Base-by-base conservation (phyloP, 2,797 vertebrate genomes). In the Scleropages formosus region DNA sequence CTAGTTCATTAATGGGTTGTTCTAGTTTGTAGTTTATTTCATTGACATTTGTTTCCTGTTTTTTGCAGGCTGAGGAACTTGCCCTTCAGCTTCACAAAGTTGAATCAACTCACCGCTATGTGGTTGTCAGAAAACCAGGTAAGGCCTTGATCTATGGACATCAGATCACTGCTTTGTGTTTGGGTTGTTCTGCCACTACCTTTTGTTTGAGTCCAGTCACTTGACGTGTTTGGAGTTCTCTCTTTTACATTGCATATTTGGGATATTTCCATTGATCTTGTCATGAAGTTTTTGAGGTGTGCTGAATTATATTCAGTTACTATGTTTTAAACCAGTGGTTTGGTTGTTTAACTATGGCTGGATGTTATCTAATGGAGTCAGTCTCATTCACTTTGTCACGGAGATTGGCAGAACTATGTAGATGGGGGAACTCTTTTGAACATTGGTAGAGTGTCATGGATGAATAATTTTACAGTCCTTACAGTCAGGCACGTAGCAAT, bases 101-200 rank as follows among this genome's bases (percentile, higher is more conserved):
- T 99, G 69, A 96, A 90, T 70, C 95, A 98, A 68, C 94, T 98
- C 88, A 98, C 97, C 64, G 97, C 97, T 13, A 96, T 99, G 95
- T 99, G 97, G 97, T 92, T 99, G 68, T 99, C 97, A 73, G 97
- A 99, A 89, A 99, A 99, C 86, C 97, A 99, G 95, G 97, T 99
- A 81, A 82, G 84, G 6, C 67, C 20, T 44, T n/a, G 1, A 8
- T 8, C 59, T 4, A 2, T 39, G 31, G 6, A 31, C 6, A 39
- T 39, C 31, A 39, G 31, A 39, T 31, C 6, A 39, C 31, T 39
- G 31, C 31, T 39, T 39, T 6, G 6, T 39, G 31, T 31, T 39
- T 39, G 6, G 2, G 39, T 31, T 2, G 31, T 31, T 39, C 2
- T 39, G 31, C 39, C 31, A 39, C 31, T 39, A 39, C 6, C 2